Conservation (phyloP, 2,113 vertebrate species). For the Anguilla rostrata region DNA sequence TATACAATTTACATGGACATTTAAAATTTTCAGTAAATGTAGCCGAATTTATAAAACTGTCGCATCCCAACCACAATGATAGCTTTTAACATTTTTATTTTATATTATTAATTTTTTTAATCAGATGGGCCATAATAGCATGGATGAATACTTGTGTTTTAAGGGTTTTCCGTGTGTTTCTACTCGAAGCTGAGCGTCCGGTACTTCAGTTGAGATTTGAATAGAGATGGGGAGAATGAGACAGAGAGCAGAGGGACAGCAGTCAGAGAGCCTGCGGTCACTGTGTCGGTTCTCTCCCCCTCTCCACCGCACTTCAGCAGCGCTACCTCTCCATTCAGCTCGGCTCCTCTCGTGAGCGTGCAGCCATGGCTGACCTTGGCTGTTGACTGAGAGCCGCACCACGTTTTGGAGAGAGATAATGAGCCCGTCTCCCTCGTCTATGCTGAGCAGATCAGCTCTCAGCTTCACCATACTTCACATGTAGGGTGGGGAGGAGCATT, state of each 20-base stretch:
- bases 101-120: not conserved
- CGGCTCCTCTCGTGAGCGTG: not conserved
- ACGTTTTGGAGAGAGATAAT: slow-evolving; percentile 5
- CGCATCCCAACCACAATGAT: no score
- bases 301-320: not conserved
- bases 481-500: not conserved
- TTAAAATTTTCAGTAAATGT: no score
- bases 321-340: not conserved
- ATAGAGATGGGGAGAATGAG: not conserved
- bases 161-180: not conserved
- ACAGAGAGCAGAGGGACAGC: not conserved
- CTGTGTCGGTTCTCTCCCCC: not conserved
- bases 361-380: not conserved
- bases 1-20: no score
- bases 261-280: not conserved
- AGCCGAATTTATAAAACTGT: no score
- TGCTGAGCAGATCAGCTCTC: not conserved
- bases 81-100: no score
- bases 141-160: not conserved
- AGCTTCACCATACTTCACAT: not conserved
- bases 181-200: not conserved
- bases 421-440: slow-evolving; percentile 5
- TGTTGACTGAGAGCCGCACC: slow-evolving; percentile 2
- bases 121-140: slow-evolving; percentile 9
- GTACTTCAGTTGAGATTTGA: not conserved